Conservation (phyloP, 2,113 vertebrate genomes). For the Abramis brama region DNA sequence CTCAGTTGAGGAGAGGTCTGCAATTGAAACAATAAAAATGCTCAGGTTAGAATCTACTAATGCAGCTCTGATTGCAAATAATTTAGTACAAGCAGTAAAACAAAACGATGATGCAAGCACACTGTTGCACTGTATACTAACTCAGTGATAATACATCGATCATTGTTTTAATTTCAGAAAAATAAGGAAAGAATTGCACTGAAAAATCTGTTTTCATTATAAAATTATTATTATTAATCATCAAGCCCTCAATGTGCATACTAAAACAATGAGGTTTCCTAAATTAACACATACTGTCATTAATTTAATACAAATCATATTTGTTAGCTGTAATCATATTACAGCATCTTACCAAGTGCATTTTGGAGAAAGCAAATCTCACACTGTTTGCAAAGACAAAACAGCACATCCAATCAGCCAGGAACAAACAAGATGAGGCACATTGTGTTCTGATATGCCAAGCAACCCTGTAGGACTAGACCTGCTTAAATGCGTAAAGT, state of each 20-base stretch:
- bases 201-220: not conserved
- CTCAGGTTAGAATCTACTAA: constrained; percentile 13
- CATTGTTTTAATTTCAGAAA: not conserved
- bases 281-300: not conserved
- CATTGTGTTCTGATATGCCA: constrained; percentile 50
- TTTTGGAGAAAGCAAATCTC: constrained; percentile 17
- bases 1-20: constrained; percentile 56
- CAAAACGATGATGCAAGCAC: not conserved
- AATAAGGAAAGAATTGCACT: not conserved
- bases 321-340: not conserved
- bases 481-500: constrained; percentile 65
- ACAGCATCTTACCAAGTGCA: not conserved
- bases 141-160: not conserved
- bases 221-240: not conserved
- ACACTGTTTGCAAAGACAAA: constrained; percentile 38
- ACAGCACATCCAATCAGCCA: constrained; percentile 43
- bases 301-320: not conserved
- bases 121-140: not conserved
- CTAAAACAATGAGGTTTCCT: not conserved
- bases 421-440: constrained; percentile 52
- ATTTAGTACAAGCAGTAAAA: not conserved
- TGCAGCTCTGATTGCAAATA: constrained; percentile 25
- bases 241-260: not conserved
- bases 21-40: constrained; percentile 39
- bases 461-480: constrained; percentile 51